Evolutionary conservation across 1,140 invertebrate genomes (phyloP).

Genomic region (Leptinotarsa undecemlineata): DNA sequence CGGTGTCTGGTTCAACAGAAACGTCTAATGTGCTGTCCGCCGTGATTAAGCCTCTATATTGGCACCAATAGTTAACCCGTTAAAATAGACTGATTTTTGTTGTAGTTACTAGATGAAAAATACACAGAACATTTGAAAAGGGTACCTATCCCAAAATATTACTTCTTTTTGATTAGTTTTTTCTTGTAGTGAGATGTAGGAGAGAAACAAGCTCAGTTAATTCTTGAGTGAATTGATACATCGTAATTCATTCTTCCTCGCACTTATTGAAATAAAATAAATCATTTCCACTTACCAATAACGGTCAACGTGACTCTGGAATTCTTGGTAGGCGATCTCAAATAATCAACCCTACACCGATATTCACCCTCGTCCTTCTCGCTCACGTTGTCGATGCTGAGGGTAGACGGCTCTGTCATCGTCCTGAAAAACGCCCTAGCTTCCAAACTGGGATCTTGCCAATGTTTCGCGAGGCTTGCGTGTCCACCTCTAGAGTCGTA

Average conservation of each 20-base stretch:
- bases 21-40: no score
- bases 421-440: slow-evolving; percentile 63
- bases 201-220: no score
- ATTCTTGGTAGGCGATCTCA: slow-evolving; percentile 71
- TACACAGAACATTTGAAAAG: no score
- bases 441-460: slow-evolving; percentile 62
- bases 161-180: no score
- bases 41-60: no score
- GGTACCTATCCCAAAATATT: no score
- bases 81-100: no score
- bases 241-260: not conserved
- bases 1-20: no score
- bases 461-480: slow-evolving; percentile 60
- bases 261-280: not conserved
- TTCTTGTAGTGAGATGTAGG: no score
- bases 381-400: slow-evolving; percentile 66
- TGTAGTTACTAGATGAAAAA: no score
- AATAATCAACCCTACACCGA: slow-evolving; percentile 71
- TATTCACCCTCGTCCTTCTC: slow-evolving; percentile 69
- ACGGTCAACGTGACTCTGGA: slow-evolving; percentile 69
- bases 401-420: slow-evolving; percentile 63
- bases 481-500: slow-evolving; percentile 63
- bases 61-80: no score
- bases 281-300: slow-evolving; percentile 63
- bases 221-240: no score